Conservation (phyloP, 2,113 vertebrate species). For the Chaetodon auriga region DNA sequence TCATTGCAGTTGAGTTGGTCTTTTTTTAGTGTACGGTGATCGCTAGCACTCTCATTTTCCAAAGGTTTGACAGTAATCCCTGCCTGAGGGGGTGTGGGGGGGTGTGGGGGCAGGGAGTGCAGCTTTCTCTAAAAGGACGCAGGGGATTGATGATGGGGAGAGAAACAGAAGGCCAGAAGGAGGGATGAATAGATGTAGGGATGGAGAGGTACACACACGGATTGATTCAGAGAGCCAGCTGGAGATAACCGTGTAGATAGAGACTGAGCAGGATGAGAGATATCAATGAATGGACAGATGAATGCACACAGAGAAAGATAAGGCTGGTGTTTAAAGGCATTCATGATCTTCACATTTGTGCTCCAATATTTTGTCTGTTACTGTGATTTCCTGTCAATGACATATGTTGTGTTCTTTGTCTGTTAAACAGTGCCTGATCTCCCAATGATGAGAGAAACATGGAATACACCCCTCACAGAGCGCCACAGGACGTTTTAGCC, state of each 20-base stretch:
- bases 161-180: conserved; percentile 33
- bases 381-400: not conserved
- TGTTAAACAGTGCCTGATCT: not conserved
- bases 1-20: not conserved
- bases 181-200: conserved; percentile 10
- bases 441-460: not conserved
- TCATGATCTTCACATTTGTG: not conserved
- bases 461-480: too few species aligned
- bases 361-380: not conserved
- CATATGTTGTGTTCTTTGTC: not conserved
- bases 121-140: not conserved
- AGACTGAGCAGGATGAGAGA: conserved; percentile 1
- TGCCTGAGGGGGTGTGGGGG: not conserved
- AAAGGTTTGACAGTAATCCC: conserved; percentile 2
- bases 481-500: not conserved
- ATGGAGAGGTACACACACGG: conserved; percentile 13
- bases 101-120: not conserved
- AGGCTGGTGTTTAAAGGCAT: not conserved
- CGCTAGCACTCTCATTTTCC: too few species aligned
- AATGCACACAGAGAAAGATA: conserved; percentile 10
- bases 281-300: conserved; percentile 7
- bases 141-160: conserved; percentile 25
- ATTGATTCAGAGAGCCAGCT: conserved; percentile 21
- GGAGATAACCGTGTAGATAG: conserved; percentile 18
- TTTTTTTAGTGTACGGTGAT: not conserved